Percentiles rank a stretch among this genome's conserved stretches.
These are phyloP conservation scores for Mesoclemmys tuberculata DNA, from an alignment of 2,113 vertebrate species.

Conservation along the genomic window DNA sequence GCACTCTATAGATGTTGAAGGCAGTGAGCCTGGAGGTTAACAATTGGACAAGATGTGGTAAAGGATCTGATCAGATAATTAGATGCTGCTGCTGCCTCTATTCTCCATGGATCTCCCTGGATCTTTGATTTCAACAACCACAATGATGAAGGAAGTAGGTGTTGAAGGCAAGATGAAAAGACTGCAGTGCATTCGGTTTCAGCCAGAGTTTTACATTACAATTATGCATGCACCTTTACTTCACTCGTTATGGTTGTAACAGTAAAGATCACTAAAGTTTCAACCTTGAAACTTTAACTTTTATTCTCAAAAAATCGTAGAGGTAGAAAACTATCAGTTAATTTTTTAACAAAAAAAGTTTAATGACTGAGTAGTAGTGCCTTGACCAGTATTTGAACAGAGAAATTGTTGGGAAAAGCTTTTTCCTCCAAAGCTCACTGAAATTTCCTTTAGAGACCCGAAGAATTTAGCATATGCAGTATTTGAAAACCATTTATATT, in stretches of 20 bases:
- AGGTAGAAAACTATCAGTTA: background rate
- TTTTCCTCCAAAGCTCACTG: background rate
- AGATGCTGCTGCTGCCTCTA: background rate
- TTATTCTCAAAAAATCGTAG: background rate
- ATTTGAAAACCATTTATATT: background rate
- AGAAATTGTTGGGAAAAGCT: background rate
- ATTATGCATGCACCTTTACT: background rate
- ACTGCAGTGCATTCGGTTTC: background rate
- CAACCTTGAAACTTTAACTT: background rate
- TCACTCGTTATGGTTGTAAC: background rate
- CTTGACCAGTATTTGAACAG: background rate
- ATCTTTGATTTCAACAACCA: slow-evolving; percentile 22
- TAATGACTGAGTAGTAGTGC: background rate
- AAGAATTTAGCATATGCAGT: background rate
- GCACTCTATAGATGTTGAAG: background rate
- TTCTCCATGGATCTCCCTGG: background rate
- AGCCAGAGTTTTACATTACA: background rate
- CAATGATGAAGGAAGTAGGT: background rate
- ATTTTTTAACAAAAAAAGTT: background rate
- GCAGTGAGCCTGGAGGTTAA: background rate
- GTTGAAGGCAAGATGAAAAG: background rate
- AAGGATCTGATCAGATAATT: background rate
- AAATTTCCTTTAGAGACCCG: background rate
- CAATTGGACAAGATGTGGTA: background rate
- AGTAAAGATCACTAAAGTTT: background rate